A percentile compares a stretch with the other conserved stretches of the same genome.
Evolutionary conservation across 2,797 vertebrate species (phyloP).

Genomic region (Agapornis canus): DNA sequence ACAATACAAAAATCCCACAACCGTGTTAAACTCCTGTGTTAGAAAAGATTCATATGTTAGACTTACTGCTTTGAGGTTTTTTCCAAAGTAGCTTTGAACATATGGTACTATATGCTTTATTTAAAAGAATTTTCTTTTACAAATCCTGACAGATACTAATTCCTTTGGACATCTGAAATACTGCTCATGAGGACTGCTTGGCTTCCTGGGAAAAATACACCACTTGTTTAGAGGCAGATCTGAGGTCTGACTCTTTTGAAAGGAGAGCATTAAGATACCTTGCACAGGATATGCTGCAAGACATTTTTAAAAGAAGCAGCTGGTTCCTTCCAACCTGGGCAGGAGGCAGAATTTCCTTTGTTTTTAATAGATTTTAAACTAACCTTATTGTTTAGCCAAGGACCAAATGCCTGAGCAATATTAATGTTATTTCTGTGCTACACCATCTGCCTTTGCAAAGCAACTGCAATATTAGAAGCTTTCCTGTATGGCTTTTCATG

Average conservation of each 20-base stretch:
- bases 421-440: background rate
- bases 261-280: background rate
- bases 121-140: background rate
- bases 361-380: conserved; percentile 29
- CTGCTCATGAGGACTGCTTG: background rate
- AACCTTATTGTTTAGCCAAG: conserved; percentile 11
- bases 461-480: background rate
- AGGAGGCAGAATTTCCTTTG: conserved; percentile 13
- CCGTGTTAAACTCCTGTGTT: background rate
- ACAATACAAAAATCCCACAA: background rate
- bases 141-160: conserved; percentile 26
- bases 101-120: background rate
- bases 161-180: conserved; percentile 41
- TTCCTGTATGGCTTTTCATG: background rate
- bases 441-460: conserved; percentile 22
- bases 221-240: background rate
- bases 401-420: background rate
- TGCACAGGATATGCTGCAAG: background rate
- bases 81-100: background rate
- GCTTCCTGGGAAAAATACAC: background rate
- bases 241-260: background rate
- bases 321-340: background rate
- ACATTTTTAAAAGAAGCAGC: background rate
- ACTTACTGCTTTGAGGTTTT: background rate
- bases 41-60: background rate